A percentile compares a stretch with the other conserved stretches of the same genome.
Conservation (phyloP, 2,113 vertebrate genomes). For the Pteronura brasiliensis region DNA sequence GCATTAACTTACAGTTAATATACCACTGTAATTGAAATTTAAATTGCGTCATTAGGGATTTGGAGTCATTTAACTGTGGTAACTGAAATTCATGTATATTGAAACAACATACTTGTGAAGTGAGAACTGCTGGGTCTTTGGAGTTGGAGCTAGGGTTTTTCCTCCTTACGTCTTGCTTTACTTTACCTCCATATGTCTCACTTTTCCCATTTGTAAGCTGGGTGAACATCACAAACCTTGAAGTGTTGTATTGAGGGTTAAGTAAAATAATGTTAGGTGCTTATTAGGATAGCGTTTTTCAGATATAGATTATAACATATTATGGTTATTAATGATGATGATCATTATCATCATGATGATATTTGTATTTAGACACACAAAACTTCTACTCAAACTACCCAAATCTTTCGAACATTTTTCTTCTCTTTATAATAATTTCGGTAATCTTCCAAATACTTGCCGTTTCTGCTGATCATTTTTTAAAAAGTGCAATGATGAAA, state of each 20-base stretch:
- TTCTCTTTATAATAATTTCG: not conserved
- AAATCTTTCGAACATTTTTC: not conserved
- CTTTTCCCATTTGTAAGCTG: not conserved
- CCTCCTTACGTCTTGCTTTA: not conserved
- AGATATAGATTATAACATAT: not conserved
- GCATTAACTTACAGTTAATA: not conserved
- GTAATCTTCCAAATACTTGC: not conserved
- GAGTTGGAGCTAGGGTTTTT: not conserved
- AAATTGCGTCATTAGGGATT: not conserved
- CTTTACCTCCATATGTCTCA: not conserved
- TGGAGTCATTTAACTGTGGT: not conserved
- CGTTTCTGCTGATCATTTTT: not conserved
- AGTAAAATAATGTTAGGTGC: not conserved
- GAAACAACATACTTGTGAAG: not conserved
- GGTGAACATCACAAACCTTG: not conserved
- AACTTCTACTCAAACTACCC: not conserved
- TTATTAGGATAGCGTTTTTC: not conserved
- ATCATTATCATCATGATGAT: not conserved
- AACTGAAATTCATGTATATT: not conserved
- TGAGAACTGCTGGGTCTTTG: not conserved
- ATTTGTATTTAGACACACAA: not conserved
- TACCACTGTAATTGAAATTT: not conserved
- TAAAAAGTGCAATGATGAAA: not conserved
- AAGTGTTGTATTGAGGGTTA: not conserved
- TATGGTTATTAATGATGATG: not conserved